Conservation (phyloP, 2,888 invertebrate genomes). For the Resseliella maxima region DNA sequence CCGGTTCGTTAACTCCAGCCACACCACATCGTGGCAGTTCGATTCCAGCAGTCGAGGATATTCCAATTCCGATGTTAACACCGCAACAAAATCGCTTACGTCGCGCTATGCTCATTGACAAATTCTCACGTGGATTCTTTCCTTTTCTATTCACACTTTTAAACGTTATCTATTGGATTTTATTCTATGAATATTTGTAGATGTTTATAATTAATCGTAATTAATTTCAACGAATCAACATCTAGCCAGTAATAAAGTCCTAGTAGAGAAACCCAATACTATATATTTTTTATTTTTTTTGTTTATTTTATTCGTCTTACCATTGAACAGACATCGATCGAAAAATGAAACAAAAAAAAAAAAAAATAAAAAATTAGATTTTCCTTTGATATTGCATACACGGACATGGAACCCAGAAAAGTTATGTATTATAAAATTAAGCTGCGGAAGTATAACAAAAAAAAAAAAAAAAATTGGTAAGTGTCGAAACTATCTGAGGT, state of each 20-base stretch:
- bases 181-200: slow-evolving; percentile 56
- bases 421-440: too few species aligned
- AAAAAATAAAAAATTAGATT: too few species aligned
- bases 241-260: not conserved
- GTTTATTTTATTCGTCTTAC: too few species aligned
- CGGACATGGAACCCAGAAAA: too few species aligned
- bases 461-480: too few species aligned
- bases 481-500: too few species aligned
- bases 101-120: slow-evolving; percentile 77
- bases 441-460: too few species aligned
- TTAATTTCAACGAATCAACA: not conserved
- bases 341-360: not conserved
- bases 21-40: slow-evolving; percentile 65
- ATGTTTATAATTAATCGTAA: not conserved
- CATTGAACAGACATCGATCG: not conserved
- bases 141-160: slow-evolving; percentile 69
- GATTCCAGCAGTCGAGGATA: slow-evolving; percentile 62
- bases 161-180: slow-evolving; percentile 54
- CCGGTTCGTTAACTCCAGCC: slow-evolving; percentile 61
- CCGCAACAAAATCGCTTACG: slow-evolving; percentile 73
- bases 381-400: too few species aligned
- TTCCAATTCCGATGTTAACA: slow-evolving; percentile 68
- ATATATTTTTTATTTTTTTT: not conserved
- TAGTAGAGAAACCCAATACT: not conserved
- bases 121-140: slow-evolving; percentile 77